Percentiles rank a stretch among this genome's conserved stretches.
phyloP scores from a whole-genome alignment of 2,113 vertebrate species.

The Tyrannus savana region DNA sequence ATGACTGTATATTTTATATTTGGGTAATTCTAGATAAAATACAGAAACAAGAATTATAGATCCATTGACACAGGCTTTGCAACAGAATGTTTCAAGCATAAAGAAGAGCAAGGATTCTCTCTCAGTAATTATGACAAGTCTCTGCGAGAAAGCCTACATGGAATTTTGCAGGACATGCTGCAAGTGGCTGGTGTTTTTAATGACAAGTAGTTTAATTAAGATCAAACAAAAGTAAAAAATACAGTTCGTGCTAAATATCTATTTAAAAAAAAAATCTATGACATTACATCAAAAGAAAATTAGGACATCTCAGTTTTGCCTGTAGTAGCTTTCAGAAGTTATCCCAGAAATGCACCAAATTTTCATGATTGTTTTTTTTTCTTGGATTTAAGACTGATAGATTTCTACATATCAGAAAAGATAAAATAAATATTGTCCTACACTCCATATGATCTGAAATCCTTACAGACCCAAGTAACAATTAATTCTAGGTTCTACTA shows the following conservation, averaged over 20 bases:
- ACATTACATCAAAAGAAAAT: background rate
- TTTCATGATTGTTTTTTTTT: background rate
- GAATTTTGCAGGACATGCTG: background rate
- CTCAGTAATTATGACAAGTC: background rate
- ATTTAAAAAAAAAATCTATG: background rate
- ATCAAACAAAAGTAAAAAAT: background rate
- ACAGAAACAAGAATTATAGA: background rate
- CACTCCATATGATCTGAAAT: background rate
- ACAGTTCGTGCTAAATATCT: background rate
- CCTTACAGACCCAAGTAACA: background rate
- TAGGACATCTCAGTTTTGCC: background rate
- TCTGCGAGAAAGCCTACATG: background rate
- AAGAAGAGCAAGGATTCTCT: background rate
- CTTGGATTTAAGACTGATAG: background rate
- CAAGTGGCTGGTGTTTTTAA: background rate
- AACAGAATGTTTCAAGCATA: background rate
- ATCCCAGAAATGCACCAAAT: background rate
- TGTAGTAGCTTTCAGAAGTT: background rate
- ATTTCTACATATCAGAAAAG: background rate
- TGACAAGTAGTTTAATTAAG: background rate
- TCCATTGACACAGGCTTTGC: background rate
- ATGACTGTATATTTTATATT: background rate
- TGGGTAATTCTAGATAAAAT: background rate
- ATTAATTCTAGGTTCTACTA: background rate
- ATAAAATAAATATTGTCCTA: background rate